Base-by-base conservation (phyloP, 2,113 vertebrate species). In the Hypocryptadius cinnamomeus region DNA sequence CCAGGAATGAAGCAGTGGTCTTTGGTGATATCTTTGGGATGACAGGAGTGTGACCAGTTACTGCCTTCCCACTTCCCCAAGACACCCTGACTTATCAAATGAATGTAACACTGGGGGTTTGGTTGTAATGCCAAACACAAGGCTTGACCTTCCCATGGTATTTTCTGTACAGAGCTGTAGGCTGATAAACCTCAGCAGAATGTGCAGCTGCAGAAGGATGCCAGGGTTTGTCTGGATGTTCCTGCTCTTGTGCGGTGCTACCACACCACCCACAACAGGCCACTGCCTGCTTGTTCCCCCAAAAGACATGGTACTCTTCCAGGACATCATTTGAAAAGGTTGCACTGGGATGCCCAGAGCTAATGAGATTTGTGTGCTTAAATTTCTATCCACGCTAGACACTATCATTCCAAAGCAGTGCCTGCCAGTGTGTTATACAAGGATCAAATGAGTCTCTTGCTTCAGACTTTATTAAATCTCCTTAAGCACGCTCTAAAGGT, bases 401-500 rank as follows among this genome's bases (percentile, higher is more conserved):
- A 22, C 30, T 47, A 39, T 35, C 37, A 65, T 83, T 94, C 79
- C 77, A 89, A 37, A 93, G 82, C 39, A 74, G 56, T 14, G 74
- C 59, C 83, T 80, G 51, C 45, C 81, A 56, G 48, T 5, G 13
- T 56, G 47, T 83, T 83, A 85, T 4, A 45, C 10, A 35, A 71
- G 81, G 68, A 83, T 86, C 53, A 84, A 84, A 39, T 72, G 45
- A 81, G 68, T 42, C 40, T 92, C 91, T 86, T 70, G n/a, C 65
- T 77, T 94, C 56, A 87, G 65, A 45, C 33, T 80, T 71, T n/a
- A 76, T 82, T 45, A 89, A 90, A 48, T 61, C 66, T 93, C 68
- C 61, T 89, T 91, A 95, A 92, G 74, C 53, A 78, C 60, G 64
- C 37, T 63, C n/a, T 72, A 94, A 96, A 96, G 82, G 60, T 93